These are phyloP conservation scores for Monopterus albus DNA, from an alignment of 2,113 vertebrate genomes.

Conservation along the genomic window DNA sequence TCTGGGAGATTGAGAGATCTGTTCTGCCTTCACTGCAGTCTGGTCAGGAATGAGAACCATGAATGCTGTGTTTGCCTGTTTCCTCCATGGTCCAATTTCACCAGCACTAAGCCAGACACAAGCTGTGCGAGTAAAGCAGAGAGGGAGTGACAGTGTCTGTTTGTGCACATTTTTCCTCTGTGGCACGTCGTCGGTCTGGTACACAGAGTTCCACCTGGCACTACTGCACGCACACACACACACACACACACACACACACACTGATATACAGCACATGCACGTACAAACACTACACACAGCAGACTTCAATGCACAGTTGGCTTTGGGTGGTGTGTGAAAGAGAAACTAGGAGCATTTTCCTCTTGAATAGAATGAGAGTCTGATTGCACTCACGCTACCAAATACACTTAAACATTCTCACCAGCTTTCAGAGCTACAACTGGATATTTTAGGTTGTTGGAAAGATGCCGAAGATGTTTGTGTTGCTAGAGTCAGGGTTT, in stretches of 20 bases:
- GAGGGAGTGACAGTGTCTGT: constrained; percentile 28
- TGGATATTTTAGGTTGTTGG: not conserved
- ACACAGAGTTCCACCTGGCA: constrained; percentile 64
- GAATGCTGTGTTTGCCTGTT: constrained; percentile 43
- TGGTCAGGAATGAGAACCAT: constrained; percentile 30
- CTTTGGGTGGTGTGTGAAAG: constrained; percentile 34
- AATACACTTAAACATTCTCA: not conserved
- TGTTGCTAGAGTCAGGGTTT: not conserved
- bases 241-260: constrained; percentile 6
- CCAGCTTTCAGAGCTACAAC: constrained; percentile 15
- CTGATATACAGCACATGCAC: too few species aligned
- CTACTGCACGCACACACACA: constrained; percentile 30
- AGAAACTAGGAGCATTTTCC: constrained; percentile 44
- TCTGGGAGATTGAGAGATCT: not conserved
- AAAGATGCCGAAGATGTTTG: not conserved
- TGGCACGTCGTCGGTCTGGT: constrained; percentile 41
- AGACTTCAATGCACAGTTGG: constrained; percentile 48
- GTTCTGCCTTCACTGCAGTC: constrained; percentile 8
- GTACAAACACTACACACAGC: constrained; percentile 23
- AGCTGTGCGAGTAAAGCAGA: constrained; percentile 41
- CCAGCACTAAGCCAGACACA: constrained; percentile 44
- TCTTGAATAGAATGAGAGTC: constrained; percentile 30
- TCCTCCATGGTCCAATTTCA: constrained; percentile 49
- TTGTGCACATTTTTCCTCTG: constrained; percentile 54
- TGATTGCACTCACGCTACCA: constrained; percentile 15